Percentiles rank a stretch among this genome's conserved stretches.
Conservation (phyloP, 2,888 invertebrate species). For the Microctonus aethiopoides region DNA sequence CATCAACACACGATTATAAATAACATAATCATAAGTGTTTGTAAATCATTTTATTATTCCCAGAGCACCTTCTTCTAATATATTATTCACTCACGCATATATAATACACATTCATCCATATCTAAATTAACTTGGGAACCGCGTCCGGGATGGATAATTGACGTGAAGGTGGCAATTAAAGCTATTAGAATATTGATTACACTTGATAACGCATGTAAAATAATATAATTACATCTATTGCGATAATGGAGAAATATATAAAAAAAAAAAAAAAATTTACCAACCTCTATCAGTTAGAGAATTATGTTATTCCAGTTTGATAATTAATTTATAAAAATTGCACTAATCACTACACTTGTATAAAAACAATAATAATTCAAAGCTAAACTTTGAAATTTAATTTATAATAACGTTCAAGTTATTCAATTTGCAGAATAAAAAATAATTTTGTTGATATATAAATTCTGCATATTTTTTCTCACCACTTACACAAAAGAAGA, state of each 20-base stretch:
- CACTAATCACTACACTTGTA: background rate
- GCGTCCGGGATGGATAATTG: slow-evolving; percentile 11
- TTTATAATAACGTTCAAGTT: too few species aligned
- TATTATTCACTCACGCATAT: background rate
- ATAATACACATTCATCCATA: background rate
- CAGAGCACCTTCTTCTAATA: background rate
- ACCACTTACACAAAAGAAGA: background rate
- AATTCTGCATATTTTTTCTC: background rate
- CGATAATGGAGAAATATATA: background rate
- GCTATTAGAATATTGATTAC: slow-evolving; percentile 6
- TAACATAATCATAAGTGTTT: background rate
- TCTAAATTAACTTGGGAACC: background rate
- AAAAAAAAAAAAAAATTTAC: background rate
- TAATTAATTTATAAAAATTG: background rate
- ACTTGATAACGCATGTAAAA: background rate
- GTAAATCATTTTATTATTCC: slow-evolving; percentile 9
- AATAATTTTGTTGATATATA: too few species aligned
- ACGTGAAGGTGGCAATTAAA: slow-evolving; percentile 9
- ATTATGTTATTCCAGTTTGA: background rate
- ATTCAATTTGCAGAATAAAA: too few species aligned
- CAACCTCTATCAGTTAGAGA: background rate
- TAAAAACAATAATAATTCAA: background rate
- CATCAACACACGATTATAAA: background rate
- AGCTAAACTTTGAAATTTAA: too few species aligned
- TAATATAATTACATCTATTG: background rate